phyloP scores from a whole-genome alignment of 2,113 vertebrate genomes.

The Peucedramus taeniatus region DNA sequence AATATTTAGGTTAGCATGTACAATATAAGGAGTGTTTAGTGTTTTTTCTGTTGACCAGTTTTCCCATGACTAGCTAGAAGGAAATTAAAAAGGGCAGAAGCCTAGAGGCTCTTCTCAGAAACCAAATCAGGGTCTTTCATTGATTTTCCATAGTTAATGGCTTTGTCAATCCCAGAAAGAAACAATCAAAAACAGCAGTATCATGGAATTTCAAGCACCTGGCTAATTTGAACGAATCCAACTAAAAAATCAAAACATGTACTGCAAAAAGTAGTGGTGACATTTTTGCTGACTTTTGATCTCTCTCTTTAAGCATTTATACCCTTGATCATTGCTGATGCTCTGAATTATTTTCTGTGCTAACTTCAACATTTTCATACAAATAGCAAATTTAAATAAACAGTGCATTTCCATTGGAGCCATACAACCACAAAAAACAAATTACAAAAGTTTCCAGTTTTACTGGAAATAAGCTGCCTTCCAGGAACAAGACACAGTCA shows the following conservation, averaged over 20 bases:
- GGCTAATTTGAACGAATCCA: conserved; percentile 6
- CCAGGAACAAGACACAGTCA: neutral
- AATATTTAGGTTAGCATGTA: neutral
- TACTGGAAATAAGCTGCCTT: neutral
- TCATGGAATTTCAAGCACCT: conserved; percentile 38
- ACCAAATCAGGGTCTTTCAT: neutral
- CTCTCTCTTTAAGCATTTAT: conserved; percentile 25
- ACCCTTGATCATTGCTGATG: conserved; percentile 38
- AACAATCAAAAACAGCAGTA: neutral
- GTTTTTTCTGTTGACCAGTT: neutral
- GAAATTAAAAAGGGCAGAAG: neutral
- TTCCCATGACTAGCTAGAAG: neutral
- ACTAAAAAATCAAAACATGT: conserved; percentile 28
- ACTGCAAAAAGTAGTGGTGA: conserved; percentile 28
- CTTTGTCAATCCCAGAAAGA: neutral
- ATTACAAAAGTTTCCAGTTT: neutral
- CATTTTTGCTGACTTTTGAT: conserved; percentile 60
- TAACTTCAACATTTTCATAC: conserved; percentile 44
- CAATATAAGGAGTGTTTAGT: neutral
- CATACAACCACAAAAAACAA: neutral
- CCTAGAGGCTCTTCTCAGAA: neutral
- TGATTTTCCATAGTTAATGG: neutral
- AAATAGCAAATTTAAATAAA: conserved; percentile 43
- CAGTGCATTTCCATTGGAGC: neutral
- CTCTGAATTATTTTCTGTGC: conserved; percentile 31